phyloP scores from a whole-genome alignment of 2,888 invertebrate species.

The Harmothoe impar region DNA sequence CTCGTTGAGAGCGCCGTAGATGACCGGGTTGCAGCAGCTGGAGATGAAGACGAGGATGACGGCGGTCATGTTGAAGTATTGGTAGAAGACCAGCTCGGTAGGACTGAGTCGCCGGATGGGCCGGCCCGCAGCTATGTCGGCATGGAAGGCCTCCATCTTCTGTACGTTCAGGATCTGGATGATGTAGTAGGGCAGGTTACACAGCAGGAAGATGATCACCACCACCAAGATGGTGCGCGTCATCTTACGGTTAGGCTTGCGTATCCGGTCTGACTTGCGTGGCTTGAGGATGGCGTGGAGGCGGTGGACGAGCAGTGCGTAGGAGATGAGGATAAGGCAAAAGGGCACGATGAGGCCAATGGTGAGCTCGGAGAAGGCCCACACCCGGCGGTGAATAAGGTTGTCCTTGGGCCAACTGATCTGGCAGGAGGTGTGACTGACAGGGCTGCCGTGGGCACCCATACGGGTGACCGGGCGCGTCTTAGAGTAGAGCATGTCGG shows the following conservation, averaged over 20 bases:
- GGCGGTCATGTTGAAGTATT: conserved; percentile 62
- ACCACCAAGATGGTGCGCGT: conserved; percentile 67
- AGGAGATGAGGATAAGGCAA: conserved; percentile 62
- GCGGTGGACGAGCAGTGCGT: conserved; percentile 60
- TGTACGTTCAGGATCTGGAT: conserved; percentile 64
- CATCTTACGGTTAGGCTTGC: conserved; percentile 65
- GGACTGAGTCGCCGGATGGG: neutral
- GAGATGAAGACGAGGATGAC: conserved; percentile 67
- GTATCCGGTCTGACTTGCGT: conserved; percentile 4
- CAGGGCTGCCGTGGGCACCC: too few relatives aligned
- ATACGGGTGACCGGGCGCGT: neutral
- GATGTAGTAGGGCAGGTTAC: conserved; percentile 68
- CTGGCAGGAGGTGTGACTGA: neutral
- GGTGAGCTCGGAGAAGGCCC: conserved; percentile 64
- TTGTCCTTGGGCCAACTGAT: conserved; percentile 54
- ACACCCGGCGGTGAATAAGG: conserved; percentile 6
- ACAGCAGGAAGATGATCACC: conserved; percentile 67
- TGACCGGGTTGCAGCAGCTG: conserved; percentile 68
- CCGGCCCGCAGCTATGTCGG: neutral
- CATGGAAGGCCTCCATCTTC: conserved; percentile 12
- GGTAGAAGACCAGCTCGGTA: conserved; percentile 54
- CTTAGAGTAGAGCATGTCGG: conserved; percentile 68
- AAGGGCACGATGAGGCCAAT: conserved; percentile 65
- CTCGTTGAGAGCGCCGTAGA: conserved; percentile 69
- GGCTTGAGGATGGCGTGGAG: conserved; percentile 46